phyloP scores from a whole-genome alignment of 2,113 vertebrate genomes.

The Scomber japonicus region DNA sequence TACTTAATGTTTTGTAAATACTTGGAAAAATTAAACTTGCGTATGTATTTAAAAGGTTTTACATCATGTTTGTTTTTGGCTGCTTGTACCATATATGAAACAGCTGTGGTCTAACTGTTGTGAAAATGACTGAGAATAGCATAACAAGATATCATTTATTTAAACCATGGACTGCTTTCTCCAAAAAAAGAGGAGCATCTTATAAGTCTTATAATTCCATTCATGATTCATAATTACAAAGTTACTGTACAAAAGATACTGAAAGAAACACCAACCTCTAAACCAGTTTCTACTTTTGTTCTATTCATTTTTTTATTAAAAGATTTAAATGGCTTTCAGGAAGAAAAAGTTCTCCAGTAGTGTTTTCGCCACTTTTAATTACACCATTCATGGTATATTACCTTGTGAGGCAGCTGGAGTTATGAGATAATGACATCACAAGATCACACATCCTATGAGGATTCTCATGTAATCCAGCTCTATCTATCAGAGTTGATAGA shows the following conservation, averaged over 20 bases:
- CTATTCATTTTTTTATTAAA: not conserved
- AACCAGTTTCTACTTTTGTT: not conserved
- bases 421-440: too few species aligned
- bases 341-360: not conserved
- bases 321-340: not conserved
- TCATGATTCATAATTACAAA: constrained; percentile 11
- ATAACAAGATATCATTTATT: constrained; percentile 31
- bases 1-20: constrained; percentile 74
- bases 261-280: not conserved
- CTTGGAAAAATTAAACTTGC: constrained; percentile 61
- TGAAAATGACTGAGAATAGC: not conserved
- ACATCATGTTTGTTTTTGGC: constrained; percentile 21
- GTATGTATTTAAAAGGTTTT: constrained; percentile 18
- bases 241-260: not conserved
- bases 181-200: not conserved
- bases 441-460: too few species aligned
- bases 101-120: not conserved
- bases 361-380: constrained; percentile 4
- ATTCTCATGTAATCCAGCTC: too few species aligned
- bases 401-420: too few species aligned
- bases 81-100: constrained; percentile 1
- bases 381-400: too few species aligned
- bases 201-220: not conserved
- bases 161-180: not conserved
- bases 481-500: too few species aligned